Evolutionary conservation across 92 coral and sea anemone species (phyloP), one percentile per base, ranked within the genome.

Genomic region (Metridium senile): DNA sequence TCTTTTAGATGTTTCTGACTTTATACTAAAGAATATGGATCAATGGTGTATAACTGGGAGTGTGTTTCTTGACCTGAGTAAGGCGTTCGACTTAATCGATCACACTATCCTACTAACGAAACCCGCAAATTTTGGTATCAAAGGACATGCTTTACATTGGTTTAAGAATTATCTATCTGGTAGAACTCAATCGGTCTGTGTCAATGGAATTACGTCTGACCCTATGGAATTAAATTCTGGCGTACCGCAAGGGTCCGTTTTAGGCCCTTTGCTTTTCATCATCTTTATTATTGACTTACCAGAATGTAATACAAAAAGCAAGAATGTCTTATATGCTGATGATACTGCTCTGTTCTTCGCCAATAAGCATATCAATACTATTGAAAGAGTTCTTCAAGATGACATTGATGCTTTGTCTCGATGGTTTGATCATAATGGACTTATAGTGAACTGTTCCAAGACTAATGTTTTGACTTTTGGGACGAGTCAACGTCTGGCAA

Each of bases 31-130:
- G 34, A 87, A 82, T 22, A 87, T 87, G 21, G 74, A 53, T 23
- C 21, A 80, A 32, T 74, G 33, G 52, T 26, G 35, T 65, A 30
- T 77, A 19, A 61, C 66, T 67, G 88, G 89, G 26, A 62, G 54
- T 22, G 85, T 84, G 28, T 78, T 88, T 46, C 76, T 88, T n/a
- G 92, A 88, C 64, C 67, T 87, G 30, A 74, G 85, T 64, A 85
- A 85, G 70, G 89, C 89, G 16, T 84, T 84, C 45, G 76, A 84
- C 65, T 33, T 84, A 74, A 58, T 83, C 29, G 57, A 62, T 35
- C 87, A 83, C 53, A 17, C 82, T 30, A 61, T 29, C 0, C 16
- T 71, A 1, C 2, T 53, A 45, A 26, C 65, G 18, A 83, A 76
- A 54, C 71, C 75, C 8, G 20, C 61, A 32, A 10, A 18, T n/a